A percentile compares a stretch with the other conserved stretches of the same genome.
These are phyloP conservation scores for Dicerorhinus sumatrensis DNA, from an alignment of 2,113 vertebrate genomes.

Conservation along the genomic window DNA sequence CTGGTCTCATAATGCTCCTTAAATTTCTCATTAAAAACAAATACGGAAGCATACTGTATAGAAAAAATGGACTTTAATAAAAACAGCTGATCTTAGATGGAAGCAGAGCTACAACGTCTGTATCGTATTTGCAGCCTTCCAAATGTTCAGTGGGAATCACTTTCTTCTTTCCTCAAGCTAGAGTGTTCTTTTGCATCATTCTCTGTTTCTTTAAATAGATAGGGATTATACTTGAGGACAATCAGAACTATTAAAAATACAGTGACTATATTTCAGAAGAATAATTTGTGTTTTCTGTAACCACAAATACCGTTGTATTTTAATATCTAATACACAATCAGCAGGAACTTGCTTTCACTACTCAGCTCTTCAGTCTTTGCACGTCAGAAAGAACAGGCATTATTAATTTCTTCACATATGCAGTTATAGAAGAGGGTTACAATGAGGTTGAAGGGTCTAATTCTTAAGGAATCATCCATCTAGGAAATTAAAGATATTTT, in stretches of 20 bases:
- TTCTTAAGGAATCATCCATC: neutral
- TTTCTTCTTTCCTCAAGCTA: constrained; percentile 48
- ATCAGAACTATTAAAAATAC: constrained; percentile 67
- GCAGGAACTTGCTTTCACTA: neutral
- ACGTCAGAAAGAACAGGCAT: neutral
- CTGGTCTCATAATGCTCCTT: constrained; percentile 46
- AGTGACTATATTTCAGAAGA: constrained; percentile 44
- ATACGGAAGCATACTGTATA: neutral
- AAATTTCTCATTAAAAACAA: constrained; percentile 61
- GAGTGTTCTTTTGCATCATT: constrained; percentile 14
- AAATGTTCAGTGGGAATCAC: neutral
- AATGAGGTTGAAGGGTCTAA: neutral
- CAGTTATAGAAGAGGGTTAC: neutral
- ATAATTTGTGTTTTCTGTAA: constrained; percentile 38
- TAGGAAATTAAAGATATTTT: constrained; percentile 42
- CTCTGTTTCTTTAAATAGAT: neutral
- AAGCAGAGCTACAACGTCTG: neutral
- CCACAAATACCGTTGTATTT: neutral
- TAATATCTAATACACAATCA: neutral
- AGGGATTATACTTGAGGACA: constrained; percentile 29
- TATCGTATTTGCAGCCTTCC: constrained; percentile 31
- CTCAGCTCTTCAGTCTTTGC: neutral
- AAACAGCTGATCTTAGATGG: neutral
- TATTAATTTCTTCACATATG: neutral
- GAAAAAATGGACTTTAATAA: constrained; percentile 54